Percentiles rank a stretch among this genome's conserved stretches.
Evolutionary conservation across 2,888 invertebrate genomes (phyloP).

Genomic region (Metalampra italica): DNA sequence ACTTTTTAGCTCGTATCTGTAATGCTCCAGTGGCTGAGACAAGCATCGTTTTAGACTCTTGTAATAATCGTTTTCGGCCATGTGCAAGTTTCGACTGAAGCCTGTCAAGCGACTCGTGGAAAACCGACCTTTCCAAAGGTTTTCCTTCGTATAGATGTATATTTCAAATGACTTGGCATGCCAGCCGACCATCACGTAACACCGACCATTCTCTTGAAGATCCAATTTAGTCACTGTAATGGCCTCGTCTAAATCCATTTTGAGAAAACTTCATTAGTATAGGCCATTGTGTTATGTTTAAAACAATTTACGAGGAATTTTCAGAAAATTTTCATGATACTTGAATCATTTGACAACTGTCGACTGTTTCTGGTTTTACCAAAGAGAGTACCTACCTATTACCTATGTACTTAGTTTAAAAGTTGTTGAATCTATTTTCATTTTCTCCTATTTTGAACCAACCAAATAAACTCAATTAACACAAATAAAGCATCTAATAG

Average conservation of each 20-base stretch:
- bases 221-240: conserved; percentile 49
- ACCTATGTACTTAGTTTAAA: too few relatives aligned
- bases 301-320: not conserved
- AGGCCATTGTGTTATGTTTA: not conserved
- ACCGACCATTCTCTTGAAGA: conserved; percentile 26
- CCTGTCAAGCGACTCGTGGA: conserved; percentile 45
- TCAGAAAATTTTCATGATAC: not conserved
- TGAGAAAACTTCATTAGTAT: not conserved
- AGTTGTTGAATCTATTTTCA: too few relatives aligned
- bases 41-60: conserved; percentile 38
- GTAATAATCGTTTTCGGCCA: conserved; percentile 40
- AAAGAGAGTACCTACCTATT: too few relatives aligned
- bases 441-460: too few relatives aligned
- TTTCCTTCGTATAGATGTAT: conserved; percentile 40
- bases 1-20: conserved; percentile 49
- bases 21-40: conserved; percentile 38
- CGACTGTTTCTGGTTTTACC: too few relatives aligned
- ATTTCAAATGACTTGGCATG: conserved; percentile 49
- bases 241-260: conserved; percentile 47
- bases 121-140: conserved; percentile 53
- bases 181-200: conserved; percentile 53
- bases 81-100: conserved; percentile 50
- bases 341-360: not conserved
- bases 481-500: too few relatives aligned
- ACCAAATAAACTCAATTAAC: too few relatives aligned